phyloP scores from a whole-genome alignment of 2,113 vertebrate species.

The Xenus cinereus region DNA sequence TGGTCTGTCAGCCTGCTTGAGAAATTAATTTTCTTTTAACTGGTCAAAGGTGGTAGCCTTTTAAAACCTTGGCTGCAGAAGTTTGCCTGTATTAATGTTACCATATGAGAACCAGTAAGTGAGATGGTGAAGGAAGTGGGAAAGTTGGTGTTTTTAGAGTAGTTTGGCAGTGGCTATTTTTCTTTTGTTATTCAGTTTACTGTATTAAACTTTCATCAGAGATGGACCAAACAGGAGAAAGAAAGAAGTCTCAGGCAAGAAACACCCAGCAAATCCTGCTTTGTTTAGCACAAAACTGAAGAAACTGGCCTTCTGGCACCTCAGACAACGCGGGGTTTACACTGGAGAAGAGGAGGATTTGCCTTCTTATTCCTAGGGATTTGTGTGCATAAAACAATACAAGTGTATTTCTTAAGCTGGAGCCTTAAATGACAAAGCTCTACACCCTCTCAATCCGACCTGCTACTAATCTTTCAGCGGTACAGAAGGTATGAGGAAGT shows the following conservation, averaged over 20 bases:
- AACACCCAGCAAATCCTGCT: background rate
- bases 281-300: background rate
- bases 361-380: background rate
- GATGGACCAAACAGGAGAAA: background rate
- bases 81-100: background rate
- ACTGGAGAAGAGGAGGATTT: background rate
- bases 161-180: background rate
- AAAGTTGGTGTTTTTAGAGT: background rate
- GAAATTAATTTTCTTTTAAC: conserved; percentile 23
- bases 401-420: background rate
- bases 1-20: background rate
- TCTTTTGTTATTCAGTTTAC: background rate
- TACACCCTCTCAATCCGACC: background rate
- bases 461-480: background rate
- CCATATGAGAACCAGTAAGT: background rate
- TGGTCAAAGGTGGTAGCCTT: background rate
- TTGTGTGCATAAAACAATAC: background rate
- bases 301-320: background rate
- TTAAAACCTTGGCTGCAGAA: background rate
- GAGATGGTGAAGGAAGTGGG: background rate
- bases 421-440: background rate
- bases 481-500: background rate
- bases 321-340: background rate
- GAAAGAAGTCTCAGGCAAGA: background rate
- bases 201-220: background rate